These are phyloP conservation scores for Agrilus planipennis DNA, from an alignment of 1,140 invertebrate species.

Conservation along the genomic window DNA sequence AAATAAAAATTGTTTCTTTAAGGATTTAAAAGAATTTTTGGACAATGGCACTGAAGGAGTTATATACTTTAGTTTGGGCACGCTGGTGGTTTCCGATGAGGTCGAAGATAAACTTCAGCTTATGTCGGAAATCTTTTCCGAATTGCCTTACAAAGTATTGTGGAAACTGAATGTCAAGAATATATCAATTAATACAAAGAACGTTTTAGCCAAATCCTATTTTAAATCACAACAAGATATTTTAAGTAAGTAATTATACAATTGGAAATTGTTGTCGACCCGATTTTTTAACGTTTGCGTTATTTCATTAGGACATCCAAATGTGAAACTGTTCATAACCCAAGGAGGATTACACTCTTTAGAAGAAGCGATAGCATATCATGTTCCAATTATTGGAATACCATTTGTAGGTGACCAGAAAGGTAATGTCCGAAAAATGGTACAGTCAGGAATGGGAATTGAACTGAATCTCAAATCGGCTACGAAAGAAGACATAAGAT, in stretches of 20 bases:
- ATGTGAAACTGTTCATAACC: constrained; percentile 33
- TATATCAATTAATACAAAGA: neutral
- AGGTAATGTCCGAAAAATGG: constrained; percentile 16
- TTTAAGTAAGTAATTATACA: neutral
- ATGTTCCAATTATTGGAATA: constrained; percentile 38
- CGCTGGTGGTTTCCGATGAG: neutral
- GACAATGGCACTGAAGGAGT: neutral
- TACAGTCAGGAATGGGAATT: constrained; percentile 16
- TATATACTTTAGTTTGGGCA: neutral
- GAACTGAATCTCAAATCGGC: constrained; percentile 7
- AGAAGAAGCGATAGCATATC: constrained; percentile 34
- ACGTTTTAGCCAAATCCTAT: too few relatives aligned
- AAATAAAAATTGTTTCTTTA: neutral
- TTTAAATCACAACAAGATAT: neutral
- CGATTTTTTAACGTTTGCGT: neutral
- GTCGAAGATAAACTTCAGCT: neutral
- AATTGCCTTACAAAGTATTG: neutral
- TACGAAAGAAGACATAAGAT: constrained; percentile 7
- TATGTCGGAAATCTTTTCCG: neutral
- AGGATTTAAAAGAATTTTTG: neutral
- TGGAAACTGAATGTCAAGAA: neutral
- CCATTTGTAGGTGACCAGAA: constrained; percentile 28
- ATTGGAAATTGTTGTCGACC: neutral
- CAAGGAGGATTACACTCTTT: constrained; percentile 38
- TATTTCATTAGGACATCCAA: constrained; percentile 27